phyloP scores from a whole-genome alignment of 2,113 vertebrate genomes.

The Apaloderma vittatum region DNA sequence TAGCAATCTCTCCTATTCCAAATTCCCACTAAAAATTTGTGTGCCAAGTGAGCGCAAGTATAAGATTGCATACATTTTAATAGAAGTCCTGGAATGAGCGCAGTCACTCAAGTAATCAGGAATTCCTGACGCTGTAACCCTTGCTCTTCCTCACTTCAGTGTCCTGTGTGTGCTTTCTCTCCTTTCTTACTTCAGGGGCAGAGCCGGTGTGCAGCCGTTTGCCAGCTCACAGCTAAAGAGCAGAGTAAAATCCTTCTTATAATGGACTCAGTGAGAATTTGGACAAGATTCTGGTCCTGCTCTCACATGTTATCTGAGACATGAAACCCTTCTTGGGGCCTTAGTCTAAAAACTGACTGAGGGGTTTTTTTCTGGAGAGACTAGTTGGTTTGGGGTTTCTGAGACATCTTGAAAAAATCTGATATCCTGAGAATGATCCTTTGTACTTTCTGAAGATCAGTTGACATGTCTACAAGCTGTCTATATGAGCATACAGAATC shows the following conservation, averaged over 20 bases:
- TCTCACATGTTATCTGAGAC: not conserved
- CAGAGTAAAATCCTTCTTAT: not conserved
- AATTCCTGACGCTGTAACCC: conserved; percentile 3
- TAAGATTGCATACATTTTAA: not conserved
- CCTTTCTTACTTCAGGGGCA: not conserved
- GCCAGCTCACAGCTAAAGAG: not conserved
- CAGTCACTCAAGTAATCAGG: not conserved
- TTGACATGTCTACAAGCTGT: not conserved
- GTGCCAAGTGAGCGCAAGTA: conserved; percentile 19
- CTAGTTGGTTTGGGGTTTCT: not conserved
- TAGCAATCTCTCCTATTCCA: conserved; percentile 20
- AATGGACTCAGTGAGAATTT: not conserved
- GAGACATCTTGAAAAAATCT: not conserved
- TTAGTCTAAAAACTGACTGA: not conserved
- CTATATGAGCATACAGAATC: not conserved
- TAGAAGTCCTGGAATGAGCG: conserved; percentile 11
- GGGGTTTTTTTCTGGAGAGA: not conserved
- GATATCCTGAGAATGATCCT: not conserved
- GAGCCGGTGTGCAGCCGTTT: not conserved
- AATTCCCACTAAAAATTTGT: not conserved
- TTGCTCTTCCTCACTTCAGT: not conserved
- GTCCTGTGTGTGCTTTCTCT: not conserved
- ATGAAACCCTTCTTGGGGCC: not conserved
- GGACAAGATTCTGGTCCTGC: not conserved
- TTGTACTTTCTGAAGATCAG: not conserved